Conservation (phyloP, 2,888 invertebrate genomes). For the Entomobrya multifasciata region DNA sequence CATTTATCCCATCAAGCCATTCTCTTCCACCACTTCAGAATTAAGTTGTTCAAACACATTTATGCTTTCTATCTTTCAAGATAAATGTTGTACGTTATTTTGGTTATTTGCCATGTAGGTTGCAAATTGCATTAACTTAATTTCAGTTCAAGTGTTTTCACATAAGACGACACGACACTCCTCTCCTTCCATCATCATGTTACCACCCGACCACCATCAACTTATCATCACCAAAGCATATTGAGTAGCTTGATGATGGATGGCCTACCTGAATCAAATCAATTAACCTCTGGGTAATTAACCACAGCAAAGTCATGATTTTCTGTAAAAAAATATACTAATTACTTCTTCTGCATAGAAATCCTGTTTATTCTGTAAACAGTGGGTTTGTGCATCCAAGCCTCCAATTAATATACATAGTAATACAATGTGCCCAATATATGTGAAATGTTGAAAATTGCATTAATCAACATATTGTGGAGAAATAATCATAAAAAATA, state of each 20-base stretch:
- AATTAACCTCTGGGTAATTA: slow-evolving; percentile 25
- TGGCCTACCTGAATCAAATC: slow-evolving; percentile 7
- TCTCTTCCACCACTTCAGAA: not conserved
- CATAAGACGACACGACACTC: not conserved
- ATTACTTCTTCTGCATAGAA: not conserved
- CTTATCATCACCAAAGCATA: no score
- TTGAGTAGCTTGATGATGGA: no score
- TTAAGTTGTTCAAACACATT: no score
- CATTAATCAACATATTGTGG: not conserved
- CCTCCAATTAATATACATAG: not conserved
- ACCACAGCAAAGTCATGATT: slow-evolving; percentile 19
- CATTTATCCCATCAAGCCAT: not conserved
- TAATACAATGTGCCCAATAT: not conserved
- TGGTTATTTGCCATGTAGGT: not conserved
- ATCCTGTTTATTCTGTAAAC: not conserved
- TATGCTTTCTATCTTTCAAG: not conserved
- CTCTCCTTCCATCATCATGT: not conserved
- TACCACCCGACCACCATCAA: no score
- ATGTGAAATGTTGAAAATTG: not conserved
- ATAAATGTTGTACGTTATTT: no score
- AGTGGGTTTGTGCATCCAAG: not conserved
- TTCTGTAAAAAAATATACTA: slow-evolving; percentile 11
- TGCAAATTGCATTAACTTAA: not conserved
- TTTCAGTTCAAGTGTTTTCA: not conserved
- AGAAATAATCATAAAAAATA: no score